These are phyloP conservation scores for Chaetorhynchus papuensis DNA, from an alignment of 2,113 vertebrate genomes.

Conservation along the genomic window DNA sequence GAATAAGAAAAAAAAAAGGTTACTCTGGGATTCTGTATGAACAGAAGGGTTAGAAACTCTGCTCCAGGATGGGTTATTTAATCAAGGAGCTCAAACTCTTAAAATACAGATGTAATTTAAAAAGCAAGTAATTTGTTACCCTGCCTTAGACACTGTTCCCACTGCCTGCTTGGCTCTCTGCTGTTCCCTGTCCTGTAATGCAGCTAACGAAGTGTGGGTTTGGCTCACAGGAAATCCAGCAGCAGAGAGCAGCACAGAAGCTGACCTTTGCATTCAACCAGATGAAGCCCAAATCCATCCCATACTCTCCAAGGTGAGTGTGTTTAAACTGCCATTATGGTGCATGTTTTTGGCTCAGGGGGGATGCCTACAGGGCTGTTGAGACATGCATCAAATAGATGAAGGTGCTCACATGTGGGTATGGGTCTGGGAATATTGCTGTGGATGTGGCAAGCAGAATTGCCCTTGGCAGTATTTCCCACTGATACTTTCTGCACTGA, in stretches of 20 bases:
- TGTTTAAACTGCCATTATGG: neutral
- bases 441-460: neutral
- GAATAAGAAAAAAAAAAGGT: neutral
- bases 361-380: neutral
- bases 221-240: constrained; percentile 91
- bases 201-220: neutral
- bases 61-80: neutral
- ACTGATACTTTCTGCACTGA: neutral
- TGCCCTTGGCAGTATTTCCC: neutral
- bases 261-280: constrained; percentile 98
- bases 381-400: neutral
- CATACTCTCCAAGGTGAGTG: constrained; percentile 91
- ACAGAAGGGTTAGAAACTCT: neutral
- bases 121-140: neutral
- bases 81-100: neutral
- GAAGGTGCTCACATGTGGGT: neutral
- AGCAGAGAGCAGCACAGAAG: constrained; percentile 96
- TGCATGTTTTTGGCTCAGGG: neutral
- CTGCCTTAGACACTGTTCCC: neutral
- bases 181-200: neutral
- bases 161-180: neutral
- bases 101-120: neutral
- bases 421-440: neutral
- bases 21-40: neutral
- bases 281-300: constrained; percentile 95